These are phyloP conservation scores for Leucosticte australis DNA, from an alignment of 2,113 vertebrate species.

Conservation along the genomic window DNA sequence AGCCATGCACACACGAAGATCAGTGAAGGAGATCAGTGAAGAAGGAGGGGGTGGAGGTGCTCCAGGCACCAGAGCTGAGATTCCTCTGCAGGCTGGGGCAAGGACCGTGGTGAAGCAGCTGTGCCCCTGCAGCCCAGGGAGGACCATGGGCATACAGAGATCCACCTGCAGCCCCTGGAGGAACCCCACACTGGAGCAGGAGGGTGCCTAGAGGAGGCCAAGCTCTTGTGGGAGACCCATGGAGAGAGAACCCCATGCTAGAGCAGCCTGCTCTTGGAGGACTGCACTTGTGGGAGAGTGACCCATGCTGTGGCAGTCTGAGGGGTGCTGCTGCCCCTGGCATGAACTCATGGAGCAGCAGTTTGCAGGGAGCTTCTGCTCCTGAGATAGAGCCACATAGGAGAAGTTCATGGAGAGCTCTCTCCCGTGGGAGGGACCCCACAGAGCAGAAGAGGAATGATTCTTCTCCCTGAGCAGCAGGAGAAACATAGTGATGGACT, in stretches of 20 bases:
- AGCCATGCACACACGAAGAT: neutral
- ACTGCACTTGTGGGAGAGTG: rapidly evolving
- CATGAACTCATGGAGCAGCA: too few species aligned
- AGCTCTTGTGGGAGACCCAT: too few species aligned
- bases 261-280: neutral
- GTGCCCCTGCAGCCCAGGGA: neutral
- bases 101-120: neutral
- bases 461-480: neutral
- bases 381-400: rapidly evolving
- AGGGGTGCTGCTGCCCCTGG: neutral
- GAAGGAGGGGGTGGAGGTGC: neutral
- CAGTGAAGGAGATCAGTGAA: too few species aligned
- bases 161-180: neutral
- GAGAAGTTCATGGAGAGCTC: neutral
- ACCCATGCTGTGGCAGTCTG: rapidly evolving
- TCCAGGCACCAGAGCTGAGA: neutral
- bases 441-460: rapidly evolving
- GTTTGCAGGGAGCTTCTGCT: neutral
- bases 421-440: neutral
- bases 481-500: neutral
- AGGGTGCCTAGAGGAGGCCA: neutral
- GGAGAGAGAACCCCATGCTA: neutral
- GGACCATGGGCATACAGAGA: too few species aligned
- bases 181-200: rapidly evolving
- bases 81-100: neutral